phyloP scores from a whole-genome alignment of 2,113 vertebrate genomes.

The Scalopus aquaticus region DNA sequence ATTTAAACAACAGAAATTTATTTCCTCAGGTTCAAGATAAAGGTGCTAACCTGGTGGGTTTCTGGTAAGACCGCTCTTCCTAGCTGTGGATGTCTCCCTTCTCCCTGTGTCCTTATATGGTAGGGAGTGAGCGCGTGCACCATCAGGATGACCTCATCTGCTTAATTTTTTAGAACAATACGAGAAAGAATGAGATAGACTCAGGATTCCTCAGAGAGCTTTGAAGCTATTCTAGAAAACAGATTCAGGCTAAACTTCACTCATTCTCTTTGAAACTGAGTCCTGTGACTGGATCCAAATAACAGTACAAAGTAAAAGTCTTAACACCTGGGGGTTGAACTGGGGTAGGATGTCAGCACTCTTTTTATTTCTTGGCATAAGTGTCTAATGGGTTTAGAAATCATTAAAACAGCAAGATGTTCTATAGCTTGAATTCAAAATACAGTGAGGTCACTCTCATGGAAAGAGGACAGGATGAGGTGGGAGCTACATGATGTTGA shows the following conservation, averaged over 20 bases:
- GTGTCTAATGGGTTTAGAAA: conserved; percentile 16
- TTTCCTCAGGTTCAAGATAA: background rate
- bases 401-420: background rate
- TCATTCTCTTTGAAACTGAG: conserved; percentile 30
- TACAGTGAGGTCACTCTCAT: background rate
- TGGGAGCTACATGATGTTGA: background rate
- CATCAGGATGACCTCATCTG: background rate
- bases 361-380: conserved; percentile 14
- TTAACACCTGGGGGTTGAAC: background rate
- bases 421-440: background rate
- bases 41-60: background rate
- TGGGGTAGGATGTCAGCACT: background rate
- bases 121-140: too few relatives aligned
- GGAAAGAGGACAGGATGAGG: background rate
- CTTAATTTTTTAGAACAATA: too few relatives aligned
- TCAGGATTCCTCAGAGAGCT: background rate
- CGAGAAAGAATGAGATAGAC: background rate
- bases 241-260: background rate
- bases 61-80: background rate
- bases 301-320: background rate
- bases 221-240: conserved; percentile 16
- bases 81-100: background rate
- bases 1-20: background rate
- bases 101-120: background rate
- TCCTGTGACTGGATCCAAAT: background rate